Evolutionary conservation across 2,113 vertebrate genomes (phyloP), one percentile per base, ranked within the genome.

Genomic region (Morone saxatilis): DNA sequence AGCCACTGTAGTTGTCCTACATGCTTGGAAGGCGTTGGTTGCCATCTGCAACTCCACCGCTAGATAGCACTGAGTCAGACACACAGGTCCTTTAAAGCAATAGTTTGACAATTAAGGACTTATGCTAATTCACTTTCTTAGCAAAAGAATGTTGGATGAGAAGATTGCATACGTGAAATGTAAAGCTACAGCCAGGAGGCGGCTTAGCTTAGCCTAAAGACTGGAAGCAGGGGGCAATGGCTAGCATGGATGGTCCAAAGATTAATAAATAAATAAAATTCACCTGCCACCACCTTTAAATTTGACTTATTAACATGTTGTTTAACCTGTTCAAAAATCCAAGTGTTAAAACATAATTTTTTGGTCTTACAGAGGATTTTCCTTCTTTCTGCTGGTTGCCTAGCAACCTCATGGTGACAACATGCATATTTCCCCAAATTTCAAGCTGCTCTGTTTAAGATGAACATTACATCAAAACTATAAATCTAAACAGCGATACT

Each of bases 161-260:
- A 67, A 5, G 1, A 66, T 48, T 9, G 7, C 31, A 31, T 31
- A 4, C 1, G 31, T 51, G 38, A 14, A 54, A 13, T 60, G 5
- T 36, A 56, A 48, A 60, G 70, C 54, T 19, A 2, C n/a, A 71
- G 4, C 3, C 22, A 25, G 25, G 25, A 25, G 25, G 25, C 25
- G 47, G n/a, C 53, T n/a, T 74, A 74, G 71, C 43, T 48, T 61
- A 73, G 71, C 70, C 31, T 8, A 72, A 47, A 73, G 43, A 31
- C 25, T 72, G 54, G n/a, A 47, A 38, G 17, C 71, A 10, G 68
- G 20, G 50, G 48, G 12, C 25, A 16, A 67, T 1, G 2, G 17
- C 25, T 36, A 69, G 47, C 66, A 50, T 68, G 43, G 8, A 1
- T 40, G 41, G 6, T 65, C 4, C 0, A 2, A 22, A 63, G 11